phyloP scores from a whole-genome alignment of 2,797 vertebrate genomes.

The Sphenodon punctatus region DNA sequence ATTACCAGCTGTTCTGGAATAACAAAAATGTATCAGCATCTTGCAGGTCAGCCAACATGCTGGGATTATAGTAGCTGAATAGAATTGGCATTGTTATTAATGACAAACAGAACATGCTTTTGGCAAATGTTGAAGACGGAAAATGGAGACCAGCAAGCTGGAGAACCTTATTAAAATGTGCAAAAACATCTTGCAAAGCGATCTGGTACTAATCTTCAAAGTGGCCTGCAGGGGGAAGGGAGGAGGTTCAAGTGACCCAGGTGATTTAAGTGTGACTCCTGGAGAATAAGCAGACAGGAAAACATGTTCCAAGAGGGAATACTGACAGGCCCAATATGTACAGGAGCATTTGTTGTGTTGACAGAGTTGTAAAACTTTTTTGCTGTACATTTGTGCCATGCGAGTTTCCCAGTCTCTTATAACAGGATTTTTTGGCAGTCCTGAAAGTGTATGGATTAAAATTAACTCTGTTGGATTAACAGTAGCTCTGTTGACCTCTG shows the following conservation, averaged over 20 bases:
- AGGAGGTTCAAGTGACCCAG: neutral
- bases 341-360: neutral
- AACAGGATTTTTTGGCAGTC: neutral
- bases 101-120: neutral
- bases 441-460: neutral
- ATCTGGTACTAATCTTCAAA: too few relatives aligned
- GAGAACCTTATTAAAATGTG: neutral
- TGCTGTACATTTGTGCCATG: neutral
- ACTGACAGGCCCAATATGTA: neutral
- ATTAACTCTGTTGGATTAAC: neutral
- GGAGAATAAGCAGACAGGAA: neutral
- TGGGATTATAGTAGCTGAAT: neutral
- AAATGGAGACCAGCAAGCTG: neutral
- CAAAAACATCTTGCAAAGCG: neutral
- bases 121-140: neutral
- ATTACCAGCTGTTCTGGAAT: neutral
- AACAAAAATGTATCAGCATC: neutral
- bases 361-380: neutral
- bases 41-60: neutral
- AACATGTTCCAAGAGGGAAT: neutral
- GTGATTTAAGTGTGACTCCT: neutral
- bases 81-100: neutral
- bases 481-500: too few relatives aligned
- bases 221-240: too few relatives aligned
- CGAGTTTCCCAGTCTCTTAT: neutral